phyloP scores from a whole-genome alignment of 2,797 vertebrate species.

The Sebastes steindachneri region DNA sequence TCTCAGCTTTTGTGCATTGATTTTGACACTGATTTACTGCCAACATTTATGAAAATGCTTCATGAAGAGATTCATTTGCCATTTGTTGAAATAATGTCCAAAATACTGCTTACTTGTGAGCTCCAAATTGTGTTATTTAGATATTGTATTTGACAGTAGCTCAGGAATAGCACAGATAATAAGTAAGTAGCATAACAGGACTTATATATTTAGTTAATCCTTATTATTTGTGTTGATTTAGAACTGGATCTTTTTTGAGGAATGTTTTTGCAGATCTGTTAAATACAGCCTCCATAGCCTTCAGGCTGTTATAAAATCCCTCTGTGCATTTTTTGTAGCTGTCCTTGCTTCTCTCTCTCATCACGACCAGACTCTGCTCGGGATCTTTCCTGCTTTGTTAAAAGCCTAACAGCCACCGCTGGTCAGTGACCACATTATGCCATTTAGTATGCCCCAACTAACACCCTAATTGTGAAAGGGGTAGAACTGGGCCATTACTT shows the following conservation, averaged over 20 bases:
- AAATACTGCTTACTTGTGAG: background rate
- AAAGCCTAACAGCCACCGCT: constrained; percentile 32
- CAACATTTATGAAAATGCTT: background rate
- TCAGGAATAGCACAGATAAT: background rate
- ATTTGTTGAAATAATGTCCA: background rate
- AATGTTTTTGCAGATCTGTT: constrained; percentile 3
- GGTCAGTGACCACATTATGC: constrained; percentile 44
- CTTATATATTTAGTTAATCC: background rate
- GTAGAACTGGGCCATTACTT: background rate
- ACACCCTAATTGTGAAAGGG: constrained; percentile 2
- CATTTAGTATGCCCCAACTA: constrained; percentile 33
- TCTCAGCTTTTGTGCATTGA: background rate
- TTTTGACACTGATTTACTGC: background rate
- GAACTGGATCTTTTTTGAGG: background rate
- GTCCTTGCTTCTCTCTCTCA: constrained; percentile 11
- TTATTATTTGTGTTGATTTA: constrained; percentile 13
- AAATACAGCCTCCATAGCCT: constrained; percentile 6
- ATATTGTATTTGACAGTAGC: background rate
- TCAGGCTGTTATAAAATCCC: constrained; percentile 17
- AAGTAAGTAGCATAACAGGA: background rate
- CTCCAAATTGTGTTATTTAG: background rate
- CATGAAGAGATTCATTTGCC: background rate
- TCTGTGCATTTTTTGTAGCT: background rate
- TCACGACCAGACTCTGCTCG: constrained; percentile 16
- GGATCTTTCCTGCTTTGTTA: constrained; percentile 31